These are phyloP conservation scores for Apeira syringaria DNA, from an alignment of 2,888 invertebrate species.

Conservation along the genomic window DNA sequence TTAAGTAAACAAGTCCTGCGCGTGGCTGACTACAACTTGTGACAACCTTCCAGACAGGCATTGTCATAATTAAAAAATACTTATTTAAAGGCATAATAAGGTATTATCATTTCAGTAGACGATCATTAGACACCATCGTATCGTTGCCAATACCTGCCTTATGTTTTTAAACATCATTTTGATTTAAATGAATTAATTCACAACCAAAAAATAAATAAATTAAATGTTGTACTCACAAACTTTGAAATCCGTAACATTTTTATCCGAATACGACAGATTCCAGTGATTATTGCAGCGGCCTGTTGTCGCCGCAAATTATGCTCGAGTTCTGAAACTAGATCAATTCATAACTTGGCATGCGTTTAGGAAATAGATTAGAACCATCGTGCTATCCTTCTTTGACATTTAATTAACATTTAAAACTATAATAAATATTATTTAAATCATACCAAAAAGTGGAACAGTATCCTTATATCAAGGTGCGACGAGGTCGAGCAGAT, in stretches of 20 bases:
- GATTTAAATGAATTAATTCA: slow-evolving; percentile 17
- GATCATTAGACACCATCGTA: slow-evolving; percentile 9
- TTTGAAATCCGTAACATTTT: slow-evolving; percentile 46
- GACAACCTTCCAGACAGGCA: slow-evolving; percentile 28
- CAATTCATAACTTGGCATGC: slow-evolving; percentile 27
- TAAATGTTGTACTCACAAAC: slow-evolving; percentile 51
- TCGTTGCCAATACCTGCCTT: slow-evolving; percentile 1
- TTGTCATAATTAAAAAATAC: slow-evolving; percentile 19
- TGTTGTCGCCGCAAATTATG: slow-evolving; percentile 62
- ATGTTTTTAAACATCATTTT: slow-evolving; percentile 5
- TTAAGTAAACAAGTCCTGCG: slow-evolving; percentile 9
- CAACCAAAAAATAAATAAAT: slow-evolving; percentile 17
- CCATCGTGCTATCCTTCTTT: slow-evolving; percentile 60
- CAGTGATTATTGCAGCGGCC: too few species aligned
- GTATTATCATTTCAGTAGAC: slow-evolving; percentile 12
- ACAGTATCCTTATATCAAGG: slow-evolving; percentile 68
- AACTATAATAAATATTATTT: slow-evolving; percentile 68
- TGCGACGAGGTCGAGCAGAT: slow-evolving; percentile 66
- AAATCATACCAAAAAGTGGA: slow-evolving; percentile 71
- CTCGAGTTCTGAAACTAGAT: slow-evolving; percentile 71
- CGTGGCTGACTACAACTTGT: neutral
- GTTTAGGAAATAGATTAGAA: slow-evolving; percentile 55
- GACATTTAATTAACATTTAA: slow-evolving; percentile 76
- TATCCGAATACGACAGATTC: too few species aligned
- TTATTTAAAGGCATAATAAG: slow-evolving; percentile 15